A percentile compares a stretch with the other conserved stretches of the same genome.
These are phyloP conservation scores for Semnornis frantzii DNA, from an alignment of 2,113 vertebrate species.

Conservation along the genomic window DNA sequence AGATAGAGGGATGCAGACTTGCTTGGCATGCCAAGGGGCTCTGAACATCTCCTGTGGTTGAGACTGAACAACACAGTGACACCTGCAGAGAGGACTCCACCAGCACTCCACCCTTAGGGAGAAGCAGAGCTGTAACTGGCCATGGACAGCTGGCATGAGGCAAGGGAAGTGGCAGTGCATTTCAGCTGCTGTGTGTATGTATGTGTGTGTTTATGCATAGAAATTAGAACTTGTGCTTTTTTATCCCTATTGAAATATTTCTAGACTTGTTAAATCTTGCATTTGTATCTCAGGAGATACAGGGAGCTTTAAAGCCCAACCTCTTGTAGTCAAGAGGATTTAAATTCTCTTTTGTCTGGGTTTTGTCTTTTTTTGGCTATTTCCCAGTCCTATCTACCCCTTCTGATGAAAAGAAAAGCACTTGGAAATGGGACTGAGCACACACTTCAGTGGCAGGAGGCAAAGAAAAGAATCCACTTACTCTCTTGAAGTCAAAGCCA, in stretches of 20 bases:
- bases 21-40: neutral
- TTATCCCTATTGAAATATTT: neutral
- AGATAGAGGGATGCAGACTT: neutral
- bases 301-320: neutral
- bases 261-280: neutral
- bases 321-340: neutral
- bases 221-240: neutral
- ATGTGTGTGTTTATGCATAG: too few relatives aligned
- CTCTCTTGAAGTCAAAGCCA: neutral
- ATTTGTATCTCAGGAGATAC: neutral
- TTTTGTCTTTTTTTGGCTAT: neutral
- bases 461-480: neutral
- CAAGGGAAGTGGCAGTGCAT: neutral
- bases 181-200: neutral
- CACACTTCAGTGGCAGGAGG: neutral
- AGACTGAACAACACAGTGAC: neutral
- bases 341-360: neutral
- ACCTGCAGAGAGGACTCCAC: neutral
- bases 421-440: neutral
- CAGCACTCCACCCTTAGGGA: neutral
- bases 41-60: too few relatives aligned
- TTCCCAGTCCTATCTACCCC: neutral
- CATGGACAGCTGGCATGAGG: accelerated
- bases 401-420: neutral
- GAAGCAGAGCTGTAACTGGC: neutral